Base-by-base conservation (phyloP, 2,113 vertebrate species). In the Pipra filicauda region DNA sequence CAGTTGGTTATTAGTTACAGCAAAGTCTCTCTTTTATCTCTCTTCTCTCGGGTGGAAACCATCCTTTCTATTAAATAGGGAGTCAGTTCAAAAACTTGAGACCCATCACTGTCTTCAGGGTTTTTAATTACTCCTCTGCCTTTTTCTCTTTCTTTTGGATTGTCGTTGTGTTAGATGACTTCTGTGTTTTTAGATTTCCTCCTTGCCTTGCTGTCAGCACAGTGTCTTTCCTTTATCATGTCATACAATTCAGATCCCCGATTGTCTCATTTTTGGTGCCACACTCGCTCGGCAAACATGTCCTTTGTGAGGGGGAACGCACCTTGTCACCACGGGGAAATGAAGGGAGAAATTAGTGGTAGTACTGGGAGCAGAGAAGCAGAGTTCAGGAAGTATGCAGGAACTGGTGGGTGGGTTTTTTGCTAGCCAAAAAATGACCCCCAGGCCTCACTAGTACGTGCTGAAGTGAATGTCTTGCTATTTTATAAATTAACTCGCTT, bases 1-100 rank as follows among this genome's bases (percentile, higher is more conserved):
- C 96, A 97, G 94, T 93, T 96, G 79, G 94, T 93, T 97, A 96
- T 97, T 97, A 97, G 94, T 94, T 97, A 93, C 93, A 76, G 74
- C 66, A 12, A 85, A 97, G 71, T 89, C 75, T 94, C 44, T 86
- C 96, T 96, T 73, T 88, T 88, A 74, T 93, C 74, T 97, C 71
- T 85, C 79, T 94, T 86, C 91, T 93, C 76, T 97, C 2, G 31
- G 76, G 93, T 96, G 88, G 96, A 97, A 97, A 97, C 66, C 66
- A 95, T 91, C 81, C 27, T 93, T 94, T 85, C 85, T 66, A 35
- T 88, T 95, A 96, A 95, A 94, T 33, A 89, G 85, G 59, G 88
- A 96, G 64, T 66, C 74, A 87, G 95, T 94, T 96, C 90, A 95
- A 94, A 95, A 96, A 93, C 94, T 95, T 88, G 89, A 92, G 95